Evolutionary conservation across 2,113 vertebrate species (phyloP).

Genomic region (Peucedramus taeniatus): DNA sequence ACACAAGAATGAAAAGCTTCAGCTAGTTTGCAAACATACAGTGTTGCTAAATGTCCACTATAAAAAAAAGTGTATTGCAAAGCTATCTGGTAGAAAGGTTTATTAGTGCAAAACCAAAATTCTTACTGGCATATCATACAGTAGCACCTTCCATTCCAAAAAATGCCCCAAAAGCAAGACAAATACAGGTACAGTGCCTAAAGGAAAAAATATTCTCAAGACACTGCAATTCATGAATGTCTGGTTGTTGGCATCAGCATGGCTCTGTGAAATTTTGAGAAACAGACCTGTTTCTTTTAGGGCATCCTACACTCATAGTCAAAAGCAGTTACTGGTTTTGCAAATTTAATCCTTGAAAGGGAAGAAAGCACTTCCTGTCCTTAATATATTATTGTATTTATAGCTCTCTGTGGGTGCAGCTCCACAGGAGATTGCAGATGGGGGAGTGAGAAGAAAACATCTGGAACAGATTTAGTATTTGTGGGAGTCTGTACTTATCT

Average conservation of each 20-base stretch:
- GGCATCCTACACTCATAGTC: not conserved
- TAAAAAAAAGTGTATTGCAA: not conserved
- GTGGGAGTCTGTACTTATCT: not conserved
- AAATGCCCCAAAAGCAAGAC: not conserved
- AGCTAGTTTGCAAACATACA: not conserved
- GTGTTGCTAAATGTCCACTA: not conserved
- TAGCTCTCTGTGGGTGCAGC: not conserved
- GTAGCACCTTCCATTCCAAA: not conserved
- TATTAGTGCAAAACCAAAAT: not conserved
- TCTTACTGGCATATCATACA: not conserved
- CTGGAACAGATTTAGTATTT: not conserved
- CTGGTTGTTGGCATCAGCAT: not conserved
- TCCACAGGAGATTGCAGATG: not conserved
- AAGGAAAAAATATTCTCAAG: not conserved
- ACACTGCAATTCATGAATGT: not conserved
- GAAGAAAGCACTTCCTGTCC: conserved; percentile 5
- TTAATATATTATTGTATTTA: not conserved
- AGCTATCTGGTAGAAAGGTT: not conserved
- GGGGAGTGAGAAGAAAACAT: conserved; percentile 19
- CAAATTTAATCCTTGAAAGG: not conserved
- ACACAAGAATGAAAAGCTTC: not conserved
- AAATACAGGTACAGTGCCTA: not conserved
- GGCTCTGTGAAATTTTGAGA: not conserved
- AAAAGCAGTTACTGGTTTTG: not conserved
- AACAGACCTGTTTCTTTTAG: not conserved